Base-by-base conservation (phyloP, 2,113 vertebrate genomes). In the Hypomesus transpacificus region DNA sequence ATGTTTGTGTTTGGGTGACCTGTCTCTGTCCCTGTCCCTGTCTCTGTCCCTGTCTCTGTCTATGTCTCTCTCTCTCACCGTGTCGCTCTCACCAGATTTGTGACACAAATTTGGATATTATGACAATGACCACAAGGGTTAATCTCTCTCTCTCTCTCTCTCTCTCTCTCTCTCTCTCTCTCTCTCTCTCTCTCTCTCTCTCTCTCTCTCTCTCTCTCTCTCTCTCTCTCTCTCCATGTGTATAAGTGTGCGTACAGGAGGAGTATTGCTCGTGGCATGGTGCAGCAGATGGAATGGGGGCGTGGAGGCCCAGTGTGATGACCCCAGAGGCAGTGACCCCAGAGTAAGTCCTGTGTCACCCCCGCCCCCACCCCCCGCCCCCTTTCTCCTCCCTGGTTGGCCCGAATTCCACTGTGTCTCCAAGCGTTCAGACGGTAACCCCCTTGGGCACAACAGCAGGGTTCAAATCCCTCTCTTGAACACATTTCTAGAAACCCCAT, bases 51-150 rank as follows among this genome's bases (percentile, higher is more conserved):
- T 56, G n/a, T n/a, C 17, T 56, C 54, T 56, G 4, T 56, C n/a
- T n/a, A n/a, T n/a, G 3, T 56, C 53, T 56, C 53, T 56, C 53
- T 56, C 17, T 53, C 8, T 53, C 52, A 91, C 88, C 87, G 85
- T 91, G 84, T 89, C 88, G 68, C 85, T 88, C 83, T 79, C 83
- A 92, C 89, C 84, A 88, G 80, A 87, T 85, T 88, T 82, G 62
- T 89, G 91, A 92, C 91, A 92, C 89, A 91, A 89, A 92, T 91
- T 92, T 87, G 89, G 83, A 88, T 87, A 89, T 90, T 88, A 87
- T 87, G 79, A 90, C 87, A 90, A 90, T 86, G 85, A 89, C 88
- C 90, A 87, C 84, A 88, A 89, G 89, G 90, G 91, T 90, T 91
- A 88, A 88, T 2, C 52, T 6, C 52, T 54, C 7, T 54, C 18